Conservation (phyloP, 2,797 vertebrate species). For the Bradypodion ventrale region DNA sequence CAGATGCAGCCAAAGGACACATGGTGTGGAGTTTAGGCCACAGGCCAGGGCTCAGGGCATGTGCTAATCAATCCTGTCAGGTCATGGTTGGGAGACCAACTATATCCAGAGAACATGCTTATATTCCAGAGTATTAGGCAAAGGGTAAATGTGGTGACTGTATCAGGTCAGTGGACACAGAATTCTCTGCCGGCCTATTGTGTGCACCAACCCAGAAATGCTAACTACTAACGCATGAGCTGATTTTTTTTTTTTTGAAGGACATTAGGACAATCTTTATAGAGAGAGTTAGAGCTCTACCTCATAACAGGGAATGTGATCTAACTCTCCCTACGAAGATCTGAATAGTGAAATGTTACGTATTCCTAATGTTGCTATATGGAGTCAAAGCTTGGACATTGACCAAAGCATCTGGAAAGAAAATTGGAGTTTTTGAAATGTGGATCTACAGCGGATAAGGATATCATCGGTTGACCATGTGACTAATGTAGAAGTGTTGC, state of each 20-base stretch:
- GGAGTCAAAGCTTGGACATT: too few relatives aligned
- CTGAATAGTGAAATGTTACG: too few relatives aligned
- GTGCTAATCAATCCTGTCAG: slow-evolving; percentile 26
- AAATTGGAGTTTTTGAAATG: too few relatives aligned
- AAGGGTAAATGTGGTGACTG: slow-evolving; percentile 13
- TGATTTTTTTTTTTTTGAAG: slow-evolving; percentile 8
- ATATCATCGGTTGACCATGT: too few relatives aligned
- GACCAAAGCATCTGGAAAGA: too few relatives aligned
- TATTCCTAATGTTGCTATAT: too few relatives aligned
- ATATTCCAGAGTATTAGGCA: slow-evolving; percentile 15
- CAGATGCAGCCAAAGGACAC: neutral
- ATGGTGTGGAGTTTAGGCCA: neutral
- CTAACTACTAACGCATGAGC: slow-evolving; percentile 7
- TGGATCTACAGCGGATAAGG: too few relatives aligned
- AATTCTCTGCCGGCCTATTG: neutral
- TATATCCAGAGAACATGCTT: neutral
- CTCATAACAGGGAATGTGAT: too few relatives aligned
- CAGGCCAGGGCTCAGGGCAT: neutral
- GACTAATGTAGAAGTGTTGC: too few relatives aligned
- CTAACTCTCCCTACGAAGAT: too few relatives aligned
- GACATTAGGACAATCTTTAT: neutral
- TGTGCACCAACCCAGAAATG: slow-evolving; percentile 11
- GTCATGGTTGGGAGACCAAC: neutral
- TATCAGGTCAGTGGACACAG: slow-evolving; percentile 22
- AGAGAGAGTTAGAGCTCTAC: too few relatives aligned